These are phyloP conservation scores for Theonella swinhoei DNA, from an alignment of 37 sponge, comb jelly and placozoan genomes.

Conservation along the genomic window DNA sequence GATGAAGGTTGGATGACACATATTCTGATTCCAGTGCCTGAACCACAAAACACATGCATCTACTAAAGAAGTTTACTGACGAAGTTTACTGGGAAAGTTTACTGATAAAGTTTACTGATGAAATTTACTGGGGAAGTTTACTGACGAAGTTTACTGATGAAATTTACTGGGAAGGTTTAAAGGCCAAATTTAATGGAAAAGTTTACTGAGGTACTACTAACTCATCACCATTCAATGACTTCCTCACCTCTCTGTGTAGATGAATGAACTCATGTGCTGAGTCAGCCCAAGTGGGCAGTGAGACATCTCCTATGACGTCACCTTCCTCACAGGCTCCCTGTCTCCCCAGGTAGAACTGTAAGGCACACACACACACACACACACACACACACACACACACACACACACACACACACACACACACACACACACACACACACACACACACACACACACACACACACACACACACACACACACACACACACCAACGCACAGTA, in stretches of 20 bases:
- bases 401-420: neutral
- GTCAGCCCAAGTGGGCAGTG: constrained; percentile 89
- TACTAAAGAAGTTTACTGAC: neutral
- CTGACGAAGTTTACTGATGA: too few species aligned
- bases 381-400: neutral
- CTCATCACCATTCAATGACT: too few species aligned
- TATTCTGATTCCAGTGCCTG: constrained; percentile 93
- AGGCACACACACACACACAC: neutral
- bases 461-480: neutral
- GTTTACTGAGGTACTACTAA: too few species aligned
- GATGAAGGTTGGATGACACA: constrained; percentile 82
- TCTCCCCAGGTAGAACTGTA: constrained; percentile 52
- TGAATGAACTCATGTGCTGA: constrained; percentile 68
- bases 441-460: constrained; percentile 4
- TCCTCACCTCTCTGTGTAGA: constrained; percentile 63
- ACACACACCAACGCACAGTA: neutral
- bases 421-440: neutral
- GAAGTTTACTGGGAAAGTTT: neutral
- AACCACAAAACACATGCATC: constrained; percentile 1
- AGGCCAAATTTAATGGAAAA: too few species aligned
- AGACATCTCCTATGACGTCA: constrained; percentile 53
- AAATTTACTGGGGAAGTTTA: neutral
- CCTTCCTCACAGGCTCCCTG: constrained; percentile 70
- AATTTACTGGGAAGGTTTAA: too few species aligned
- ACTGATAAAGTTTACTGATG: neutral